Evolutionary conservation across 2,888 invertebrate genomes (phyloP), one percentile per base, ranked within the genome.

Genomic region (Odontothrips loti): DNA sequence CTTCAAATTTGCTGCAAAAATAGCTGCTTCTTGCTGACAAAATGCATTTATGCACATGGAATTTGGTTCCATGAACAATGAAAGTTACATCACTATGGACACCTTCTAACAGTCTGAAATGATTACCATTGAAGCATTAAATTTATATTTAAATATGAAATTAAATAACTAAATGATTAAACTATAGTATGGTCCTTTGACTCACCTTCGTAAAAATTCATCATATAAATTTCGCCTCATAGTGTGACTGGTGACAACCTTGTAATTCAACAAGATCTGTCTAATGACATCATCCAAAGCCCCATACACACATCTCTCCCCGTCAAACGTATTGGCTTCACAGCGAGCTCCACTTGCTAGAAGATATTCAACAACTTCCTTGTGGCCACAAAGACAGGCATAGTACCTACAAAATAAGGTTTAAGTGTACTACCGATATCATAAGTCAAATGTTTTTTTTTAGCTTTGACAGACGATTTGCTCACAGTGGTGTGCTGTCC

Each of bases 311-410:
- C 89, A 89, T 9, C 90, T 85, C 84, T 90, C 90, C 0, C 90
- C 89, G 84, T 90, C 90, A 86, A 90, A 90, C 10, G 89, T 89
- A 83, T 89, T 88, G 0, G 88, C 88, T 83, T 90, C 89, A 86
- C 89, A 90, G 47, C 86, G 85, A 8, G 89, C 89, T 23, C 89
- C 89, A 84, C 86, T 86, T 81, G 87, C 87, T 43, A 89, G 85
- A 3, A 90, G 85, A 84, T 88, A 89, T 82, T 87, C 85, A 4
- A 89, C 89, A 15, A 89, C 83, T 27, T 88, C 87, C 68, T 85
- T 85, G 84, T 90, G 89, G 0, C 90, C 90, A 86, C 89, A 90
- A 23, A 89, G 85, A 85, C 89, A 90, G 3, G 89, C 89, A 85
- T 90, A 90, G 83, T 89, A 89, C 82, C 88, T 88, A 84, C 34